Percentiles rank a stretch among this genome's conserved stretches.
These are phyloP conservation scores for Parotia lawesii DNA, from an alignment of 2,113 vertebrate species.

Conservation along the genomic window DNA sequence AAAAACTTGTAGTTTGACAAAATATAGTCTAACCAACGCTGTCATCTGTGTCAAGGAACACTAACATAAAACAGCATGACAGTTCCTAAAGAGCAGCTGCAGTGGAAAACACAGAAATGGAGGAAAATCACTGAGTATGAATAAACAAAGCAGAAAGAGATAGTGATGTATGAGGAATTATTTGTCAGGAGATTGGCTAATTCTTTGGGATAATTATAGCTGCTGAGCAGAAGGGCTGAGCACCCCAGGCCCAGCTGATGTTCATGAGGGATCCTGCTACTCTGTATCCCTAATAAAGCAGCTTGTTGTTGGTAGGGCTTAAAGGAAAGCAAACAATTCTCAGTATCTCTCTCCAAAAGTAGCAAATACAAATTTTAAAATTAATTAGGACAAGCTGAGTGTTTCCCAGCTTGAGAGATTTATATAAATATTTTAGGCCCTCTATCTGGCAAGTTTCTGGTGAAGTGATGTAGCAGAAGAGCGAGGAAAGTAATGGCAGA, in stretches of 20 bases:
- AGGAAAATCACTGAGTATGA: neutral
- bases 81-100: neutral
- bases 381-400: neutral
- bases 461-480: neutral
- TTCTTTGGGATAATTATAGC: neutral
- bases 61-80: neutral
- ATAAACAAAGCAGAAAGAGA: neutral
- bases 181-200: neutral
- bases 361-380: neutral
- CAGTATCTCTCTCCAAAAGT: neutral
- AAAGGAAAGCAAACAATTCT: neutral
- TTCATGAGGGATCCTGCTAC: neutral
- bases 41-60: neutral
- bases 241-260: neutral
- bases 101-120: neutral
- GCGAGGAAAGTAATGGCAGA: neutral
- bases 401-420: neutral
- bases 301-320: neutral
- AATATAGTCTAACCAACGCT: neutral
- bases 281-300: neutral
- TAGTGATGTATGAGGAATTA: neutral
- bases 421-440: neutral
- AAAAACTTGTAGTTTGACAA: neutral
- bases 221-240: neutral
- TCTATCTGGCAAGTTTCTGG: neutral